Percentiles rank a stretch among this genome's conserved stretches.
These are phyloP conservation scores for Phymorhynchus buccinoides DNA, from an alignment of 1,140 invertebrate species.

Conservation along the genomic window DNA sequence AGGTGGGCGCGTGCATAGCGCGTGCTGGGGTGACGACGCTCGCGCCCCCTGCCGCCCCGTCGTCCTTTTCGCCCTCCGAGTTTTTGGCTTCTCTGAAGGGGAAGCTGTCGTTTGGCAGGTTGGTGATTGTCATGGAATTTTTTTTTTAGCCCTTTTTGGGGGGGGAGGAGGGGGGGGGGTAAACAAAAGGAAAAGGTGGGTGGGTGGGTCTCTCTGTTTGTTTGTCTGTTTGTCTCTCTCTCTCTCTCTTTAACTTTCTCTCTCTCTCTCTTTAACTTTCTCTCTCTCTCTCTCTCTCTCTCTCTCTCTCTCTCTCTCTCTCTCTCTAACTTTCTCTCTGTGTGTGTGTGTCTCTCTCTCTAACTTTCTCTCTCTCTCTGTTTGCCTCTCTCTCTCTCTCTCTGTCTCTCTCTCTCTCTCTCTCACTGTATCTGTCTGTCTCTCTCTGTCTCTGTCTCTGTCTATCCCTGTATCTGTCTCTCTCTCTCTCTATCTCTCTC, in stretches of 20 bases:
- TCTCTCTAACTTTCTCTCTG: not conserved
- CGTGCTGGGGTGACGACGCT: slow-evolving; percentile 45
- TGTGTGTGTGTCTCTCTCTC: not conserved
- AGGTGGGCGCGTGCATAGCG: slow-evolving; percentile 46
- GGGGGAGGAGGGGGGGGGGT: not conserved
- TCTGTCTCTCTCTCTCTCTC: not conserved
- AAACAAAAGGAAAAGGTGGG: not conserved
- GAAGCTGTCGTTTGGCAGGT: slow-evolving; percentile 45
- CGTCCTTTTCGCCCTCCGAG: slow-evolving; percentile 50
- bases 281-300: too few species aligned
- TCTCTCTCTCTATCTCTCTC: not conserved
- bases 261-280: not conserved
- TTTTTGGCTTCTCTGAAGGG: slow-evolving; percentile 50
- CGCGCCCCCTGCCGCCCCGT: slow-evolving; percentile 45
- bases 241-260: slow-evolving; percentile 3
- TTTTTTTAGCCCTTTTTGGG: not conserved
- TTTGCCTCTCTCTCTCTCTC: not conserved
- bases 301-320: too few species aligned
- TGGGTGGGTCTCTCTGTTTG: not conserved
- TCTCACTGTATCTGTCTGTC: not conserved
- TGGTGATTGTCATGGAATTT: not conserved
- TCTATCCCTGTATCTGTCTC: too few species aligned
- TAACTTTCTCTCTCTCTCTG: not conserved
- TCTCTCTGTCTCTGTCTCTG: slow-evolving; percentile 12
- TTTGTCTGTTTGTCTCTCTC: not conserved